phyloP scores from a whole-genome alignment of 2,888 invertebrate species.

The Ceramica pisi region DNA sequence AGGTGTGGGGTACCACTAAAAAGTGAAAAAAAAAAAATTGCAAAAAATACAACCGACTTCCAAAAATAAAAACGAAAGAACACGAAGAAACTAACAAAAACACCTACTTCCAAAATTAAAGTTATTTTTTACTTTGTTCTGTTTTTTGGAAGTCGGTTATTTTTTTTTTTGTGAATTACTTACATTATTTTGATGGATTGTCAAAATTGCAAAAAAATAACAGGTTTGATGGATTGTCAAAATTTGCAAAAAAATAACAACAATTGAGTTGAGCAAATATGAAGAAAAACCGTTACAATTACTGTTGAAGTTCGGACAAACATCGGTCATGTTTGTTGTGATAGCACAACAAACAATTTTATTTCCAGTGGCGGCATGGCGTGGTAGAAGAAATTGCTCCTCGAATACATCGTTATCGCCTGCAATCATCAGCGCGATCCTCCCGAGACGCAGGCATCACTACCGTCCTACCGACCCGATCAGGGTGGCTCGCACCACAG shows the following conservation, averaged over 20 bases:
- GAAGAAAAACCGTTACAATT: no score
- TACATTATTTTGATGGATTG: neutral
- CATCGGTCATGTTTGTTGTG: no score
- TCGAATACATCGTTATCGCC: constrained; percentile 13
- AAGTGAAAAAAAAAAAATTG: no score
- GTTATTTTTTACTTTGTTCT: no score
- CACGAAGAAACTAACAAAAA: no score
- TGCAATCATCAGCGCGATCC: constrained; percentile 12
- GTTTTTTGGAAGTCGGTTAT: no score
- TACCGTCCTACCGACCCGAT: neutral
- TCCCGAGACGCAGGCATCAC: constrained; percentile 12
- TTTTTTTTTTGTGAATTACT: no score
- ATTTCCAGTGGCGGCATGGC: constrained; percentile 8
- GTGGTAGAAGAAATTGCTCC: constrained; percentile 21
- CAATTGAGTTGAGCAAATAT: neutral
- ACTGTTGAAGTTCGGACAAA: no score
- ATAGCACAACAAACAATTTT: constrained; percentile 13
- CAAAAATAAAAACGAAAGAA: no score
- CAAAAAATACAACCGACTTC: no score
- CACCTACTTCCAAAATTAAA: no score
- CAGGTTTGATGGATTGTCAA: neutral
- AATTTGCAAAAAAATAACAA: neutral
- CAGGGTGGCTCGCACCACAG: neutral
- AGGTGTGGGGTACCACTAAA: no score
- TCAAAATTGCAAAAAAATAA: neutral